These are phyloP conservation scores for Riptortus pedestris DNA, from an alignment of 1,140 invertebrate species.

Conservation along the genomic window DNA sequence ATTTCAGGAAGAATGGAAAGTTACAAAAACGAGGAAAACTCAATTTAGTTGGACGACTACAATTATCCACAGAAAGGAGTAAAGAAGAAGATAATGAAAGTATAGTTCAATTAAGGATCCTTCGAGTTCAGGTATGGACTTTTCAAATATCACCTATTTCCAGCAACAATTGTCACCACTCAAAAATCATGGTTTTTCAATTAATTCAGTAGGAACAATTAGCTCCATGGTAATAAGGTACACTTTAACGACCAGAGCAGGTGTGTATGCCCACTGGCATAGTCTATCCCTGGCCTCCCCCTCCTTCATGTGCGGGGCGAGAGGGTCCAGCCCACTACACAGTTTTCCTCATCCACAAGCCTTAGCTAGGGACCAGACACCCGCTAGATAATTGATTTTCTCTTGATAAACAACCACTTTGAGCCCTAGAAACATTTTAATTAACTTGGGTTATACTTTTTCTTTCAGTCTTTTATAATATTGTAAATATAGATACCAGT, in stretches of 20 bases:
- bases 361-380: too few relatives aligned
- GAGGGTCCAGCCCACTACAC: background rate
- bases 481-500: too few relatives aligned
- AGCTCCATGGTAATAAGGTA: too few relatives aligned
- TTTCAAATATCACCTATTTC: too few relatives aligned
- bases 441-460: background rate
- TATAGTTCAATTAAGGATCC: constrained; percentile 88
- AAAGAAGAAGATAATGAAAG: constrained; percentile 96
- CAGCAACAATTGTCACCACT: background rate
- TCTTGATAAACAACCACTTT: background rate
- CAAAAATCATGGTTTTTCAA: background rate
- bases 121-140: constrained; percentile 59
- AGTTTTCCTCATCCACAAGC: background rate
- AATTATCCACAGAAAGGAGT: constrained; percentile 87
- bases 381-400: too few relatives aligned
- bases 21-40: constrained; percentile 86
- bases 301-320: background rate
- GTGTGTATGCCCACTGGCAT: too few relatives aligned
- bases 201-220: too few relatives aligned
- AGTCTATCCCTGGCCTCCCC: too few relatives aligned
- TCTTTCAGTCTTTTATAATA: too few relatives aligned
- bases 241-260: too few relatives aligned
- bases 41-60: constrained; percentile 87
- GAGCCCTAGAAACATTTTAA: background rate
- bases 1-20: constrained; percentile 89